phyloP scores from a whole-genome alignment of 2,888 invertebrate species.

The Synergus gifuensis region DNA sequence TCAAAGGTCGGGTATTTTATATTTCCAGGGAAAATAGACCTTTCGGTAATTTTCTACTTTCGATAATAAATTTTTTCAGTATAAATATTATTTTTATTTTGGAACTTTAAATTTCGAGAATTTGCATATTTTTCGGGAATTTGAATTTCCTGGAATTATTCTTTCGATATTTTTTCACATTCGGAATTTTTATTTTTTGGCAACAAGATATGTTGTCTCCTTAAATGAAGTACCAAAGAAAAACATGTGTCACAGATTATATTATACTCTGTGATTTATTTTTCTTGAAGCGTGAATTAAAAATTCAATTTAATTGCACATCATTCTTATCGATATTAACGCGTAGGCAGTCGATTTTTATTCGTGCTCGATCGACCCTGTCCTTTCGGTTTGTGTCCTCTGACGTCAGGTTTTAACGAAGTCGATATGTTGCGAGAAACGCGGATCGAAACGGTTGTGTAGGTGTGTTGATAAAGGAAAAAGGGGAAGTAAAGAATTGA shows the following conservation, averaged over 20 bases:
- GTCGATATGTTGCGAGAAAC: conserved; percentile 17
- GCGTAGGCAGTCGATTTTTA: conserved; percentile 31
- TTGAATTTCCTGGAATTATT: no score
- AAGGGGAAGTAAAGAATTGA: background rate
- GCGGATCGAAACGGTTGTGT: conserved; percentile 34
- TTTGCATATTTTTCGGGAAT: no score
- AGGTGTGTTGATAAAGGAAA: conserved; percentile 10
- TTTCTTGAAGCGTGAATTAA: background rate
- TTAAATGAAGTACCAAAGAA: no score
- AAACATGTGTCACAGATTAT: background rate
- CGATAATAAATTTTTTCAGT: no score
- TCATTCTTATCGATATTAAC: conserved; percentile 14
- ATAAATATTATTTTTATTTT: no score
- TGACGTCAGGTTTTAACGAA: conserved; percentile 40
- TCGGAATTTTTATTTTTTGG: no score
- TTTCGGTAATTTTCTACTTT: no score
- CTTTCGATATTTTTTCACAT: no score
- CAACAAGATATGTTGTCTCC: no score
- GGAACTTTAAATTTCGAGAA: background rate
- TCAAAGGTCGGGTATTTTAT: no score
- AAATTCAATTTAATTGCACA: conserved; percentile 2
- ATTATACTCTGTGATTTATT: background rate
- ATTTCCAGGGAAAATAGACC: no score
- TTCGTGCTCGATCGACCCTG: conserved; percentile 3
- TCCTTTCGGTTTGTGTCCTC: conserved; percentile 21